Conservation (phyloP, 2,797 vertebrate species). For the Staurois parvus region DNA sequence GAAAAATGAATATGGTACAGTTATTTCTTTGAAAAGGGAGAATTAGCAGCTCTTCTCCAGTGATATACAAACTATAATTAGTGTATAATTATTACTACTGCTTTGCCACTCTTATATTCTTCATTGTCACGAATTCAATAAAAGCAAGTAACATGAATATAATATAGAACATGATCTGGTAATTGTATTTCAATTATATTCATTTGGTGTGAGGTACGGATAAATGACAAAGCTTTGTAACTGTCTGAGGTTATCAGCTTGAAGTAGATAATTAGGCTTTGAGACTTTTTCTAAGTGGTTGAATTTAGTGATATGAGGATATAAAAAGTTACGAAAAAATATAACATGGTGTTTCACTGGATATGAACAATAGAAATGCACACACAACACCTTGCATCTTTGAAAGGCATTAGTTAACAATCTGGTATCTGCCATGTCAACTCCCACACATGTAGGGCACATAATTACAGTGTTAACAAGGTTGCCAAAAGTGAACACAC, state of each 20-base stretch:
- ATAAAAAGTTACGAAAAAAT: slow-evolving; percentile 1
- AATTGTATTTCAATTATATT: slow-evolving; percentile 55
- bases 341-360: neutral
- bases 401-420: neutral
- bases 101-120: slow-evolving; percentile 38
- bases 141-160: slow-evolving; percentile 53
- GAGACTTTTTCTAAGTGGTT: slow-evolving; percentile 30
- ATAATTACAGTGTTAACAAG: slow-evolving; percentile 13
- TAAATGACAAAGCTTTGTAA: slow-evolving; percentile 44
- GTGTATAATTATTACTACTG: slow-evolving; percentile 54
- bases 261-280: slow-evolving; percentile 45
- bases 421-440: slow-evolving; percentile 24
- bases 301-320: slow-evolving; percentile 40
- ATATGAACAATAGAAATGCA: slow-evolving; percentile 31
- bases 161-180: slow-evolving; percentile 54
- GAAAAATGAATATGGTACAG: slow-evolving; percentile 7
- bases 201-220: slow-evolving; percentile 29
- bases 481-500: neutral
- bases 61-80: slow-evolving; percentile 53
- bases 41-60: slow-evolving; percentile 23
- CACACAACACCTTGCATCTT: neutral
- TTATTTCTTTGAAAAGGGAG: slow-evolving; percentile 27
- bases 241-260: slow-evolving; percentile 49
- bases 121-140: slow-evolving; percentile 49
- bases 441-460: neutral